phyloP scores from a whole-genome alignment of 2,113 vertebrate species.

The Ascaphus truei region DNA sequence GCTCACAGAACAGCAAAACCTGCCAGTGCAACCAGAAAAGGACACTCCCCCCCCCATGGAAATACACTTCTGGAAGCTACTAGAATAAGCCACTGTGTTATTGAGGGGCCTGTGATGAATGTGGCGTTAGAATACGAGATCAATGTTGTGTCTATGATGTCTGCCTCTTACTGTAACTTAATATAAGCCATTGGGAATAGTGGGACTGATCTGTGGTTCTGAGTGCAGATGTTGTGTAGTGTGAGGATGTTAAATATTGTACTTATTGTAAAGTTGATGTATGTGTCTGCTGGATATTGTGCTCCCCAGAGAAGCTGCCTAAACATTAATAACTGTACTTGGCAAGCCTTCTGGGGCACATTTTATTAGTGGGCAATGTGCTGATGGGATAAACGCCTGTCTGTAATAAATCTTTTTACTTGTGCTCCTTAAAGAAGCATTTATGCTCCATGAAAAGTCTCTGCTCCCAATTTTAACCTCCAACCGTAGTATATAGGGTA shows the following conservation, averaged over 20 bases:
- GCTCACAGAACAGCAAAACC: too few species aligned
- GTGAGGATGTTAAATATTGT: constrained; percentile 32
- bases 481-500: too few species aligned
- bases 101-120: background rate
- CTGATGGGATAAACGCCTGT: constrained; percentile 22
- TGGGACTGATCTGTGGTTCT: background rate
- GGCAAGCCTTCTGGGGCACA: background rate
- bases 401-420: constrained; percentile 23
- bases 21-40: too few species aligned
- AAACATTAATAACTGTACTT: constrained; percentile 27
- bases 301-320: background rate
- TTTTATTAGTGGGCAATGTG: constrained; percentile 27
- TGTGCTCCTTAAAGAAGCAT: background rate
- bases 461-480: too few species aligned
- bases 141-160: too few species aligned
- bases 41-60: too few species aligned
- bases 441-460: background rate
- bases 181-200: background rate
- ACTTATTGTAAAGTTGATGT: background rate
- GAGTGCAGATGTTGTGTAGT: background rate
- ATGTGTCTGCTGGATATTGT: constrained; percentile 4
- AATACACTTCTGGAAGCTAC: too few species aligned
- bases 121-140: too few species aligned
- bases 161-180: background rate
- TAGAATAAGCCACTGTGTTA: too few species aligned